These are phyloP conservation scores for Augiades crinisus DNA, from an alignment of 2,888 invertebrate genomes.

Conservation along the genomic window DNA sequence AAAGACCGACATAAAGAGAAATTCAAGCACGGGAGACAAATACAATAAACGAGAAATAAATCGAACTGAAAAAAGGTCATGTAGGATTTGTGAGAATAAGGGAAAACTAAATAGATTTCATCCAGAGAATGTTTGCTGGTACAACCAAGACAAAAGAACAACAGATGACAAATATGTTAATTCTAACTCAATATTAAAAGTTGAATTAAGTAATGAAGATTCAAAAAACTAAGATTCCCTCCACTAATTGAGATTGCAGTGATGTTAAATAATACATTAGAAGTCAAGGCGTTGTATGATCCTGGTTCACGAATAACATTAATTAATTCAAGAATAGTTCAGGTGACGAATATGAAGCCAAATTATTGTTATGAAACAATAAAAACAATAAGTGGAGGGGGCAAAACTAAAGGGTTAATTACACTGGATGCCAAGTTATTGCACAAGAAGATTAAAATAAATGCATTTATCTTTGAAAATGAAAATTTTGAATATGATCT, in stretches of 20 bases:
- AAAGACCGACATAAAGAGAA: slow-evolving; percentile 1
- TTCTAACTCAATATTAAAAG: slow-evolving; percentile 9
- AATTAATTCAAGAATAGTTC: slow-evolving; percentile 26
- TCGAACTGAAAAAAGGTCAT: slow-evolving; percentile 3
- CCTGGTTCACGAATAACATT: slow-evolving; percentile 21
- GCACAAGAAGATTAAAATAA: slow-evolving; percentile 14
- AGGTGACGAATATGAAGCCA: slow-evolving; percentile 6
- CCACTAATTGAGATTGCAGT: slow-evolving; percentile 10
- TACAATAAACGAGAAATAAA: background rate
- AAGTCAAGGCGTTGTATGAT: slow-evolving; percentile 14
- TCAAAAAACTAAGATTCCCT: slow-evolving; percentile 11
- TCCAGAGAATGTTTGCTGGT: slow-evolving; percentile 20
- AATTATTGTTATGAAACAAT: slow-evolving; percentile 11
- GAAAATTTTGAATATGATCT: slow-evolving; percentile 23
- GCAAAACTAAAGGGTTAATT: slow-evolving; percentile 17
- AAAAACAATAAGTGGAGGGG: slow-evolving; percentile 21
- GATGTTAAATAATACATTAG: slow-evolving; percentile 7
- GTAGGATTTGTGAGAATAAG: slow-evolving; percentile 13
- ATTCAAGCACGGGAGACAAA: background rate
- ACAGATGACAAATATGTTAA: background rate
- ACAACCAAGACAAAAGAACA: background rate
- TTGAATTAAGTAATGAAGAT: slow-evolving; percentile 10
- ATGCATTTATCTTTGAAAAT: slow-evolving; percentile 12
- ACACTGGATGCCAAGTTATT: slow-evolving; percentile 14
- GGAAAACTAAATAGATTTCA: slow-evolving; percentile 18